Evolutionary conservation across 2,113 vertebrate species (phyloP).

Genomic region (Gambusia affinis): DNA sequence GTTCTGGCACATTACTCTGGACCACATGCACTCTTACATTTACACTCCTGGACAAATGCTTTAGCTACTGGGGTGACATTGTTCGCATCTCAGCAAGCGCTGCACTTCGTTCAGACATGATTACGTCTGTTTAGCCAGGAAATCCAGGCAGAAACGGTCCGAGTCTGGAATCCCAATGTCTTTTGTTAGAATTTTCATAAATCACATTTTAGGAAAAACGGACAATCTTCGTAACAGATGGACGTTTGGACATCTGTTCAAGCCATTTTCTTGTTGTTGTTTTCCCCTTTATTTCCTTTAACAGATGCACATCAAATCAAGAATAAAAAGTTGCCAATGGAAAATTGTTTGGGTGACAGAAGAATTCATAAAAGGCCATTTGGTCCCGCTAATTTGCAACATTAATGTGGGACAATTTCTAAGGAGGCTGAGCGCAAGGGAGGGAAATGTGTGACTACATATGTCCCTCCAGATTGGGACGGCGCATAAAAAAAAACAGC

Average conservation of each 20-base stretch:
- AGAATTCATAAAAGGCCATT: conserved; percentile 78
- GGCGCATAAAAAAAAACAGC: conserved; percentile 60
- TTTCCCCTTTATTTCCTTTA: conserved; percentile 60
- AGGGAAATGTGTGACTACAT: conserved; percentile 46
- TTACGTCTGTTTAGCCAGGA: conserved; percentile 42
- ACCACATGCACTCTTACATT: conserved; percentile 39
- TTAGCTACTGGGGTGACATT: conserved; percentile 69
- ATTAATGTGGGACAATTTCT: conserved; percentile 77
- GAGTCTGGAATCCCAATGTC: conserved; percentile 21
- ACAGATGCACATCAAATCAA: conserved; percentile 69
- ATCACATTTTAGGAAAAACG: neutral
- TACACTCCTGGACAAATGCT: conserved; percentile 47
- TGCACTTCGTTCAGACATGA: conserved; percentile 53
- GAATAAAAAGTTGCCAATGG: conserved; percentile 62
- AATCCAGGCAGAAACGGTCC: conserved; percentile 38
- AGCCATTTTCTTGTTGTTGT: conserved; percentile 33
- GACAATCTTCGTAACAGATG: neutral
- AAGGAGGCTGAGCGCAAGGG: conserved; percentile 45
- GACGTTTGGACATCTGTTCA: conserved; percentile 6
- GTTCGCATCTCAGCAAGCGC: conserved; percentile 34
- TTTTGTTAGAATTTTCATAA: neutral
- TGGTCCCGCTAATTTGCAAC: conserved; percentile 68
- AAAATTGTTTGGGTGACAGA: conserved; percentile 64
- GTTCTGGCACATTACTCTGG: conserved; percentile 62
- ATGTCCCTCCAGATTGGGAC: conserved; percentile 77